phyloP scores from a whole-genome alignment of 2,113 vertebrate species.

The Ivindomyrus marchei region DNA sequence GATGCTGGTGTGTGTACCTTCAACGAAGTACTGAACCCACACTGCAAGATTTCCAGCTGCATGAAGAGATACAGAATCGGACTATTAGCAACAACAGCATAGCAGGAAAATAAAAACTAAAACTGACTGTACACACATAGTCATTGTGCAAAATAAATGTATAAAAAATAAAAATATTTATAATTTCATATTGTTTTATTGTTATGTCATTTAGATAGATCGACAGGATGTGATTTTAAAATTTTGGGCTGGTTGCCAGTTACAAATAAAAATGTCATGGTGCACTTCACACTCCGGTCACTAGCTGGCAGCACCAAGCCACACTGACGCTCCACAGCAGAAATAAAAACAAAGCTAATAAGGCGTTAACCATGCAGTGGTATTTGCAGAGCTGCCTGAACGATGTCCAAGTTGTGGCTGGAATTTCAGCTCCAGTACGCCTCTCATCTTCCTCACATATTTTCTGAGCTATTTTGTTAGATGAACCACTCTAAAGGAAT shows the following conservation, averaged over 20 bases:
- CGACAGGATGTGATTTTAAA: background rate
- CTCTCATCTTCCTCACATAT: background rate
- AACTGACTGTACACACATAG: background rate
- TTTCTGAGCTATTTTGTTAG: background rate
- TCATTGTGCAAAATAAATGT: background rate
- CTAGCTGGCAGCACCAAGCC: background rate
- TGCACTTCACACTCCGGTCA: background rate
- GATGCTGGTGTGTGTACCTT: background rate
- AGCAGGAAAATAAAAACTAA: background rate
- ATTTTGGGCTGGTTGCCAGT: background rate
- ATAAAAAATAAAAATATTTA: background rate
- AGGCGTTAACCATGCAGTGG: background rate
- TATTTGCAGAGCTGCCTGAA: background rate
- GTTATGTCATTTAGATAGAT: background rate
- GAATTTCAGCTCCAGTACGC: background rate
- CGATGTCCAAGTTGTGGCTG: background rate
- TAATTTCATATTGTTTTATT: background rate
- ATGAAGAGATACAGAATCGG: background rate
- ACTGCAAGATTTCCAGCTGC: background rate
- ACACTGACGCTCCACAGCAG: background rate
- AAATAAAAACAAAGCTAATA: background rate
- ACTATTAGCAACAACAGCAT: background rate
- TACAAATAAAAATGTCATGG: background rate
- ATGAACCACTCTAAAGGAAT: background rate
- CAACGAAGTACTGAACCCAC: background rate